phyloP scores from a whole-genome alignment of 1,140 invertebrate species.

The Stegodyphus mimosarum region DNA sequence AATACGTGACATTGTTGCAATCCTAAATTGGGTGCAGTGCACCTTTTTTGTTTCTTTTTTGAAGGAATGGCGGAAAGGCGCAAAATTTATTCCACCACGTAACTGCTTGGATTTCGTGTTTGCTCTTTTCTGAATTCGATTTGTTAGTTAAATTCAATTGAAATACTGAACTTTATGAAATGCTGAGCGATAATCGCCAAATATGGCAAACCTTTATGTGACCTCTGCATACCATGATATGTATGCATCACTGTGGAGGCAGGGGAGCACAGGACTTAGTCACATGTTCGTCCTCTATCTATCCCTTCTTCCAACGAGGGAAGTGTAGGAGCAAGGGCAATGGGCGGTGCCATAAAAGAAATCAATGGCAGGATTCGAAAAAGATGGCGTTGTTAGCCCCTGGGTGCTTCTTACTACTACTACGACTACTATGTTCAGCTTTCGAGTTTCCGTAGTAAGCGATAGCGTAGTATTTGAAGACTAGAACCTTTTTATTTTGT shows the following conservation, averaged over 20 bases:
- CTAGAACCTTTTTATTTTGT: too few relatives aligned
- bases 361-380: conserved; percentile 54
- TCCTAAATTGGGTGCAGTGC: too few relatives aligned
- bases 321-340: conserved; percentile 27
- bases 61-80: too few relatives aligned
- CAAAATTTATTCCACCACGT: too few relatives aligned
- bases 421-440: neutral
- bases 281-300: conserved; percentile 19
- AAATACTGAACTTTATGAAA: too few relatives aligned
- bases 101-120: too few relatives aligned
- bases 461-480: too few relatives aligned
- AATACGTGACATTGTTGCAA: too few relatives aligned
- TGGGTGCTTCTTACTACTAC: conserved; percentile 30
- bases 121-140: too few relatives aligned
- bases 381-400: conserved; percentile 29
- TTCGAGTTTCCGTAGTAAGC: too few relatives aligned
- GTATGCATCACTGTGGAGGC: neutral
- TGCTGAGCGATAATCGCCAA: neutral
- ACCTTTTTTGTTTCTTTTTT: too few relatives aligned
- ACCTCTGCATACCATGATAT: neutral
- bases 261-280: neutral
- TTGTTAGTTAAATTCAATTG: too few relatives aligned
- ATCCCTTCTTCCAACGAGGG: neutral
- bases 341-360: conserved; percentile 44
- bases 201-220: neutral